Conservation (phyloP, 2,888 invertebrate genomes). For the Altica lythri region DNA sequence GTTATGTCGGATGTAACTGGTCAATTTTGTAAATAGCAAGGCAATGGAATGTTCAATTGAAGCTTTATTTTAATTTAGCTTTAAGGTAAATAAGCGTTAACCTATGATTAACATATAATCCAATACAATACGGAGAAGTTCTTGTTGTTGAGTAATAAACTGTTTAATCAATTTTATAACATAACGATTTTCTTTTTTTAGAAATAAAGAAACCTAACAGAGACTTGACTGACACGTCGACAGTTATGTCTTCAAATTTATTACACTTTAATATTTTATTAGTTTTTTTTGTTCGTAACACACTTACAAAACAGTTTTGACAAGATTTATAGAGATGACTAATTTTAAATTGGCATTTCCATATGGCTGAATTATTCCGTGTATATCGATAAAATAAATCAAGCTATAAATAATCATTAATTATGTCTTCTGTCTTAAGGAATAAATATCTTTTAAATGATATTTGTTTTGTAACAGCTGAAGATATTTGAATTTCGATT, state of each 20-base stretch:
- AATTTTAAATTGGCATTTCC: constrained; percentile 24
- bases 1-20: too few species aligned
- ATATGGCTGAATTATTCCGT: constrained; percentile 22
- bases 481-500: background rate
- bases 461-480: constrained; percentile 14
- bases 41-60: too few species aligned
- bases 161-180: background rate
- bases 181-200: constrained; percentile 10
- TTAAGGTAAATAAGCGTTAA: too few species aligned
- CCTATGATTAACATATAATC: too few species aligned
- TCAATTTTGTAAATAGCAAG: too few species aligned
- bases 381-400: constrained; percentile 23
- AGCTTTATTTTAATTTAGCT: too few species aligned
- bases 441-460: constrained; percentile 17
- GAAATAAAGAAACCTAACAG: too few species aligned
- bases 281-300: constrained; percentile 11
- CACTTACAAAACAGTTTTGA: constrained; percentile 17
- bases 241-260: constrained; percentile 13
- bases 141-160: background rate
- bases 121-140: background rate
- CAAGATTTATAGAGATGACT: constrained; percentile 26
- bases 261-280: constrained; percentile 9
- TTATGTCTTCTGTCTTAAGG: constrained; percentile 10
- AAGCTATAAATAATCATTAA: constrained; percentile 23
- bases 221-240: constrained; percentile 11